phyloP scores from a whole-genome alignment of 92 coral and sea anemone species.

The Siderastrea siderea region DNA sequence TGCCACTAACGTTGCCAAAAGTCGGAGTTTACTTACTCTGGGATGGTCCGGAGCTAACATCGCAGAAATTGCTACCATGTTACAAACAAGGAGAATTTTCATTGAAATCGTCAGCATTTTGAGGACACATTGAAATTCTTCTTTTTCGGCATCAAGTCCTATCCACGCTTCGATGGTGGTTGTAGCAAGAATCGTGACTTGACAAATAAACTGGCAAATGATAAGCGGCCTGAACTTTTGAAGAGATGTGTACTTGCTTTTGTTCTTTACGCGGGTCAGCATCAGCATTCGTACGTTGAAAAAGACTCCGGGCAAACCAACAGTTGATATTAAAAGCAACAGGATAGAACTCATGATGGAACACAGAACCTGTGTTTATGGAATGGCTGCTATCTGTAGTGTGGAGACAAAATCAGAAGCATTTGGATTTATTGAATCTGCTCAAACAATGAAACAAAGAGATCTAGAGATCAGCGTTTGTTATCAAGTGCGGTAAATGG shows the following conservation, averaged over 20 bases:
- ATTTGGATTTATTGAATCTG: too few species aligned
- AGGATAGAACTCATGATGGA: not conserved
- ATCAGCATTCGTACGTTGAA: slow-evolving; percentile 7
- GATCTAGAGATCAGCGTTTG: too few species aligned
- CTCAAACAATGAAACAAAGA: too few species aligned
- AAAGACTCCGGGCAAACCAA: not conserved
- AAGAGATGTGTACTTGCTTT: slow-evolving; percentile 1
- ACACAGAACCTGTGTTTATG: not conserved
- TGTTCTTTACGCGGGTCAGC: not conserved
- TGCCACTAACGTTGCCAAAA: too few species aligned
- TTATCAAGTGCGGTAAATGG: too few species aligned
- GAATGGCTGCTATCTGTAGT: not conserved
- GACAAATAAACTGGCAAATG: not conserved
- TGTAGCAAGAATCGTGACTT: slow-evolving; percentile 5
- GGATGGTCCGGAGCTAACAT: too few species aligned
- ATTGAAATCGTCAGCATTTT: too few species aligned
- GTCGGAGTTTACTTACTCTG: too few species aligned
- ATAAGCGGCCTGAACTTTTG: not conserved
- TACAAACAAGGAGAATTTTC: too few species aligned
- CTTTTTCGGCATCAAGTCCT: not conserved
- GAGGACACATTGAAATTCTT: too few species aligned
- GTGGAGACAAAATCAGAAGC: not conserved
- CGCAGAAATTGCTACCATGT: too few species aligned
- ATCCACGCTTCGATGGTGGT: not conserved
- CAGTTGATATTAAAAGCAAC: not conserved